phyloP scores from a whole-genome alignment of 2,113 vertebrate genomes.

The Echinops telfairi region DNA sequence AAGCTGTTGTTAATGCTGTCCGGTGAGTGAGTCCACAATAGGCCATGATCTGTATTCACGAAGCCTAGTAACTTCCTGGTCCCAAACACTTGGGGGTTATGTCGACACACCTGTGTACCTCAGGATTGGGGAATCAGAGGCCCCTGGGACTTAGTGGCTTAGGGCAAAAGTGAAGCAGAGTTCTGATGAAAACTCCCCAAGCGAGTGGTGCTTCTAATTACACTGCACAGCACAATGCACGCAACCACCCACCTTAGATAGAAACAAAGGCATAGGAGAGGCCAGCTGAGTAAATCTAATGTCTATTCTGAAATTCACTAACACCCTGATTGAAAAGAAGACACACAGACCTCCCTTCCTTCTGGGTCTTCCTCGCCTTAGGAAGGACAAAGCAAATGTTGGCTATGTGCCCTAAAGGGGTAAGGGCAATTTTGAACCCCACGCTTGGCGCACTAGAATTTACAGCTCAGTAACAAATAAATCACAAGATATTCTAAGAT shows the following conservation, averaged over 20 bases:
- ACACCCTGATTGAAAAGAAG: neutral
- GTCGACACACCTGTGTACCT: neutral
- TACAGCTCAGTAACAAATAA: conserved; percentile 30
- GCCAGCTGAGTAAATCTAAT: neutral
- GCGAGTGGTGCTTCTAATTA: neutral
- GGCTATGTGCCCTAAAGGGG: conserved; percentile 20
- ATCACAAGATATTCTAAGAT: neutral
- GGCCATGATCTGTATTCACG: neutral
- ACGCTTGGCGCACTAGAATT: neutral
- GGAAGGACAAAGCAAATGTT: neutral
- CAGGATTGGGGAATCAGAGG: neutral
- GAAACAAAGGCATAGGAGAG: conserved; percentile 28
- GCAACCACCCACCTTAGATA: neutral
- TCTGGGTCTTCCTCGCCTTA: neutral
- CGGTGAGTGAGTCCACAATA: neutral
- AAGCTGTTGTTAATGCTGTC: neutral
- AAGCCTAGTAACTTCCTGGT: neutral
- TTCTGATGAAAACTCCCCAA: neutral
- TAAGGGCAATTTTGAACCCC: conserved; percentile 35
- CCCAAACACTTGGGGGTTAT: neutral
- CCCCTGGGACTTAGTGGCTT: neutral
- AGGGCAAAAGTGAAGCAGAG: neutral
- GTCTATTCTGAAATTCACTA: neutral
- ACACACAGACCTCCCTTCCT: neutral
- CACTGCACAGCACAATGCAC: no score